Evolutionary conservation across 2,113 vertebrate species (phyloP).

Genomic region (Centropristis striata): DNA sequence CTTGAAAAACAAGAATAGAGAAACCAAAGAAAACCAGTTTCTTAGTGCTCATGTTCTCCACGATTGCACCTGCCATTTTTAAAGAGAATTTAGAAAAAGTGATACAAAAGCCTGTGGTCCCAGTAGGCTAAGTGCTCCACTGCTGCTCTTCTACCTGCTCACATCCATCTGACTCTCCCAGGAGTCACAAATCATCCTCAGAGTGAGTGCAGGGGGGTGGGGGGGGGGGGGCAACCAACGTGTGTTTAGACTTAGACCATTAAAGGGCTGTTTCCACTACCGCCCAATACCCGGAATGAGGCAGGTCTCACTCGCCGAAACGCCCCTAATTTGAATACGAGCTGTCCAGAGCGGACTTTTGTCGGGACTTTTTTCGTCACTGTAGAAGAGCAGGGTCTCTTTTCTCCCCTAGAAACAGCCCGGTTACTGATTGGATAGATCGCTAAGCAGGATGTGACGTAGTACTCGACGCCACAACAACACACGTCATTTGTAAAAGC

Average conservation of each 20-base stretch:
- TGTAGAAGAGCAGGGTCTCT: too few species aligned
- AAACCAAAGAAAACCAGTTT: conserved; percentile 41
- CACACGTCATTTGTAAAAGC: too few species aligned
- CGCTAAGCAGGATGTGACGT: too few species aligned
- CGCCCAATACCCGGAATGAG: too few species aligned
- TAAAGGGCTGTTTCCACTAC: too few species aligned
- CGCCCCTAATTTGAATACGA: too few species aligned
- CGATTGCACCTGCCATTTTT: conserved; percentile 53
- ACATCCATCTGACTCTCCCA: conserved; percentile 22
- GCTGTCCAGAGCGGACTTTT: too few species aligned
- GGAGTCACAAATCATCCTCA: not conserved
- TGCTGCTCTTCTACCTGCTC: conserved; percentile 19
- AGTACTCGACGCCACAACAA: too few species aligned
- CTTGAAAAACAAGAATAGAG: conserved; percentile 44
- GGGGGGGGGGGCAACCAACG: not conserved
- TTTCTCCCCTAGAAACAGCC: too few species aligned
- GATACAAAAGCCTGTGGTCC: not conserved
- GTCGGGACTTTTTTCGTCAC: too few species aligned
- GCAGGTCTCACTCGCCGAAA: too few species aligned
- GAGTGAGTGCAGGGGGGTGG: conserved; percentile 15
- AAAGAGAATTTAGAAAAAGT: not conserved
- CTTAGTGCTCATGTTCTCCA: conserved; percentile 62
- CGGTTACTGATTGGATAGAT: too few species aligned
- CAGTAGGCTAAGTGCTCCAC: not conserved
- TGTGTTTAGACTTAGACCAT: not conserved